These are phyloP conservation scores for Graphium colonna DNA, from an alignment of 2,888 invertebrate genomes.

Conservation along the genomic window DNA sequence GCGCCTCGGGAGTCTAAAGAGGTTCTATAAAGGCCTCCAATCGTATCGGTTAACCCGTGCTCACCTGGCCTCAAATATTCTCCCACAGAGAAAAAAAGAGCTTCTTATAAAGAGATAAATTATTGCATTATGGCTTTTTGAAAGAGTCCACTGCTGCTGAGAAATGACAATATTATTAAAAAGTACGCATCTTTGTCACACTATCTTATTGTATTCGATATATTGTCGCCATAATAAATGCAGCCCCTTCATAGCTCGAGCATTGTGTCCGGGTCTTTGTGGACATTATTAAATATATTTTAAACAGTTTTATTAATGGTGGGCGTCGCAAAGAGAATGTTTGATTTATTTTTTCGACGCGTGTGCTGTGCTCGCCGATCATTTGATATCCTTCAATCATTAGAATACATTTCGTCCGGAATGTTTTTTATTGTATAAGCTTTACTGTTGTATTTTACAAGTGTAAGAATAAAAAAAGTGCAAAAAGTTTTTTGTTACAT, in stretches of 20 bases:
- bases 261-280: conserved; percentile 75
- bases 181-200: conserved; percentile 79
- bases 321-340: conserved; percentile 70
- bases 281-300: conserved; percentile 80
- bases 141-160: conserved; percentile 80
- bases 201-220: conserved; percentile 80
- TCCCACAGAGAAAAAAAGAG: conserved; percentile 70
- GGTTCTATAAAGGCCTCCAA: conserved; percentile 34
- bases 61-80: conserved; percentile 66
- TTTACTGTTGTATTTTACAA: not conserved
- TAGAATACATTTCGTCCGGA: conserved; percentile 34
- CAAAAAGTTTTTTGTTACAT: no score
- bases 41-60: conserved; percentile 64
- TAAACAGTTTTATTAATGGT: conserved; percentile 80
- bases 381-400: conserved; percentile 67
- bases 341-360: conserved; percentile 80
- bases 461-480: no score
- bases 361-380: conserved; percentile 68
- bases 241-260: conserved; percentile 74
- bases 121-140: conserved; percentile 79
- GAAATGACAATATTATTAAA: conserved; percentile 81
- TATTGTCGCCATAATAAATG: conserved; percentile 80
- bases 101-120: conserved; percentile 78
- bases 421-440: not conserved
- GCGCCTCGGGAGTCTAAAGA: conserved; percentile 21